phyloP scores from a whole-genome alignment of 1,140 invertebrate species.

The Drosophila aff. region DNA sequence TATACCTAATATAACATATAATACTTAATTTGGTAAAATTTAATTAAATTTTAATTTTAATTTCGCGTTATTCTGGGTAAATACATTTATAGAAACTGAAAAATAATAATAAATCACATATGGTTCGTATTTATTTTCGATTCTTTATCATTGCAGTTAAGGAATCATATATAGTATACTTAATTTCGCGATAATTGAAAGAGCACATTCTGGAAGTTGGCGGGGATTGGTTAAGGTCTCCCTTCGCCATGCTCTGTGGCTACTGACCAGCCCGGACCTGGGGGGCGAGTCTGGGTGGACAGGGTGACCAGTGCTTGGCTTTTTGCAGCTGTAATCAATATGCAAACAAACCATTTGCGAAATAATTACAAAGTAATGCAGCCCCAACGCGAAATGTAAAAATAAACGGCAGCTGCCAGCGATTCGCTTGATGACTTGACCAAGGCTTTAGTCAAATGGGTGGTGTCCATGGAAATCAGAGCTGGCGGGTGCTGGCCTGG shows the following conservation, averaged over 20 bases:
- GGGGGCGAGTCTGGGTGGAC: not conserved
- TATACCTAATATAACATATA: not conserved
- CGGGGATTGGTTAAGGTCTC: not conserved
- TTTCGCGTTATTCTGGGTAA: not conserved
- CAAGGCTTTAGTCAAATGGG: slow-evolving; percentile 8
- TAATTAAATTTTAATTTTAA: no score
- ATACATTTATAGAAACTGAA: not conserved
- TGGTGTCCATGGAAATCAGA: slow-evolving; percentile 13
- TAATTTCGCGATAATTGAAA: not conserved
- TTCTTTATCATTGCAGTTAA: not conserved
- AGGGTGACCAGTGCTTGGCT: slow-evolving; percentile 50
- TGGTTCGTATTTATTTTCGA: not conserved
- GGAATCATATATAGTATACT: not conserved
- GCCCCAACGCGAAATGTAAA: slow-evolving; percentile 67
- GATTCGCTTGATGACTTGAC: slow-evolving; percentile 67
- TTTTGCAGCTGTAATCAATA: slow-evolving; percentile 82
- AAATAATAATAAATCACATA: not conserved
- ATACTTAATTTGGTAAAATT: not conserved
- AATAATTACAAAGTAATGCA: slow-evolving; percentile 83
- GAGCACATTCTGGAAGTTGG: not conserved
- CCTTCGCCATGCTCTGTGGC: slow-evolving; percentile 9
- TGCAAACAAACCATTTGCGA: slow-evolving; percentile 82
- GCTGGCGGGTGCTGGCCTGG: not conserved
- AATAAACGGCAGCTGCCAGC: slow-evolving; percentile 75
- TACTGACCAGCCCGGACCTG: not conserved